Conservation (phyloP, 2,113 vertebrate species). For the Paratilapia polleni region DNA sequence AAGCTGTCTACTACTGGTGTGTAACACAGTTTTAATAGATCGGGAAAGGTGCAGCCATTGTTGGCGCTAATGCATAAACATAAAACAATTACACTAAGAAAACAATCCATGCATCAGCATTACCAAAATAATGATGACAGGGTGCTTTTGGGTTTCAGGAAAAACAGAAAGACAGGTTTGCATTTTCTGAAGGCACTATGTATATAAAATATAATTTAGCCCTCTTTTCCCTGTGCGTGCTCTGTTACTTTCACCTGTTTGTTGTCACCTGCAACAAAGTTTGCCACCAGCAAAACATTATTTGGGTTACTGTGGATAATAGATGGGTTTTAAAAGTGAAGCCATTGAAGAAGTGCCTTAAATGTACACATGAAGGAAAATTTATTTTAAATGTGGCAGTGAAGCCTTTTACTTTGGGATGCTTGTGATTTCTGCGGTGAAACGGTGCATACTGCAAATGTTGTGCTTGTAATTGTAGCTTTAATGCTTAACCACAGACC, state of each 20-base stretch:
- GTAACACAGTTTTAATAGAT: not conserved
- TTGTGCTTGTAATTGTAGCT: constrained; percentile 39
- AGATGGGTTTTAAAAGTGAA: not conserved
- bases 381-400: constrained; percentile 30
- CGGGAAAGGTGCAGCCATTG: not conserved
- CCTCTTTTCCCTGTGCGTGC: not conserved
- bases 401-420: constrained; percentile 36
- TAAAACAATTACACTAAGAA: not conserved
- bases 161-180: not conserved
- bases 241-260: not conserved
- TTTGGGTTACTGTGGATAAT: not conserved
- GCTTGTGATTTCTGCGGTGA: constrained; percentile 52
- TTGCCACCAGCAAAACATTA: not conserved
- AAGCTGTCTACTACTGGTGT: not conserved
- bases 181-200: not conserved
- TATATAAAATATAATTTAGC: not conserved
- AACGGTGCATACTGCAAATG: constrained; percentile 47
- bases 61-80: not conserved
- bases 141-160: not conserved
- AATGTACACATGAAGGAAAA: not conserved
- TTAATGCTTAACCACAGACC: constrained; percentile 38
- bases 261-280: not conserved
- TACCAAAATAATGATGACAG: not conserved
- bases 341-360: too few species aligned
- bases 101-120: not conserved